phyloP scores from a whole-genome alignment of 2,797 vertebrate genomes.

The Gallinago solitaria region DNA sequence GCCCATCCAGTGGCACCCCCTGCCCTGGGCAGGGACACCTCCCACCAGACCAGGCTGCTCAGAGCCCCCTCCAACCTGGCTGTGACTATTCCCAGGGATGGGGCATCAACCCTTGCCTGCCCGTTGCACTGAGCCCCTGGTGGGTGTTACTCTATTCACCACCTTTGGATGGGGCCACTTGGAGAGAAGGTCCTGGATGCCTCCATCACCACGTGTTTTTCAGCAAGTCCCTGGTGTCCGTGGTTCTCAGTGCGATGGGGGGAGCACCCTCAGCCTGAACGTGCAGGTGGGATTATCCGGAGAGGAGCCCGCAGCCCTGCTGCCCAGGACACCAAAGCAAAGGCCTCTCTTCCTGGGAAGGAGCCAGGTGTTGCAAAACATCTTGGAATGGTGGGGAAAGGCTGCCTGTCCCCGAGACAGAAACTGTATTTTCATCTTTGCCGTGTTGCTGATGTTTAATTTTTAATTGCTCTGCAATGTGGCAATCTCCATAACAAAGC shows the following conservation, averaged over 20 bases:
- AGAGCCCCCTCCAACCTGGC: neutral
- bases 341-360: neutral
- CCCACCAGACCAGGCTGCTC: neutral
- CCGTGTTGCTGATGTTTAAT: neutral
- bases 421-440: neutral
- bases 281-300: neutral
- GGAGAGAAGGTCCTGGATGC: fast-evolving
- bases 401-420: neutral
- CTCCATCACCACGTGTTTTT: fast-evolving
- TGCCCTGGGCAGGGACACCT: neutral
- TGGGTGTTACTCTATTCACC: neutral
- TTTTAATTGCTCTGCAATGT: constrained; percentile 31
- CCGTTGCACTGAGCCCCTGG: fast-evolving
- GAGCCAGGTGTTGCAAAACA: neutral
- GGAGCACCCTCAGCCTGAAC: neutral
- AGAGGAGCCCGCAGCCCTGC: neutral
- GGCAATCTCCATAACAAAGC: neutral
- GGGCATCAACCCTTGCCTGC: neutral
- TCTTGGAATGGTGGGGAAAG: neutral
- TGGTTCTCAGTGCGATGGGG: fast-evolving
- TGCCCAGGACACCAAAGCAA: fast-evolving
- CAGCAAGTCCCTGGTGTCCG: neutral
- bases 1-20: neutral
- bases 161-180: fast-evolving
- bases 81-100: neutral